Conservation (phyloP, 2,888 invertebrate species). For the Drosophila neoperkinsi region DNA sequence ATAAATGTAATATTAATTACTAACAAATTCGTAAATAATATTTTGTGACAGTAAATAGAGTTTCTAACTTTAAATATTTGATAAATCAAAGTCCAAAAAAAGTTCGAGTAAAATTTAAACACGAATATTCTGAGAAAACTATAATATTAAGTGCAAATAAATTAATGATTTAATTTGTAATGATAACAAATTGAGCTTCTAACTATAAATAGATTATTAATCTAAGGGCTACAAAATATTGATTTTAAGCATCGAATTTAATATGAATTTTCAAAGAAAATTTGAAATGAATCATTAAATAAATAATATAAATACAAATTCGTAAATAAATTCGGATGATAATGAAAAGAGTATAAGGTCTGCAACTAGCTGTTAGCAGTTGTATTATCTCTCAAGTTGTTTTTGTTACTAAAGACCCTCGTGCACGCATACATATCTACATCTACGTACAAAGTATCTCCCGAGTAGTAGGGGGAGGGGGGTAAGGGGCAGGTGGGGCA, state of each 20-base stretch:
- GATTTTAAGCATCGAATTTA: neutral
- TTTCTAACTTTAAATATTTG: neutral
- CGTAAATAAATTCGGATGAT: neutral
- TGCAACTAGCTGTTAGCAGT: constrained; percentile 6
- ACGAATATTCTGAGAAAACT: neutral
- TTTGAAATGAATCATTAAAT: neutral
- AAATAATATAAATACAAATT: neutral
- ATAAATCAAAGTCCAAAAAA: neutral
- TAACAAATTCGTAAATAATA: too few relatives aligned
- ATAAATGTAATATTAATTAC: too few relatives aligned
- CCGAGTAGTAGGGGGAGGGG: neutral
- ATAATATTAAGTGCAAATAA: neutral
- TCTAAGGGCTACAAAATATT: neutral
- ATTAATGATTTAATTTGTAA: too few relatives aligned
- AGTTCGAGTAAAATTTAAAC: neutral
- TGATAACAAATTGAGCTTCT: neutral
- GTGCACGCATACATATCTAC: constrained; percentile 14
- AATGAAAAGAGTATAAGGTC: constrained; percentile 19
- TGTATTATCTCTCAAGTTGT: constrained; percentile 22
- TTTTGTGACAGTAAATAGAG: too few relatives aligned
- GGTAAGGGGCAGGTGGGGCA: neutral
- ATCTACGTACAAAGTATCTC: constrained; percentile 5
- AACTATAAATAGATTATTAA: neutral
- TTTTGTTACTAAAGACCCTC: constrained; percentile 33
- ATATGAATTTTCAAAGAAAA: neutral